Evolutionary conservation across 2,113 vertebrate genomes (phyloP), one percentile per base, ranked within the genome.

Genomic region (Ancistrus triradiatus): DNA sequence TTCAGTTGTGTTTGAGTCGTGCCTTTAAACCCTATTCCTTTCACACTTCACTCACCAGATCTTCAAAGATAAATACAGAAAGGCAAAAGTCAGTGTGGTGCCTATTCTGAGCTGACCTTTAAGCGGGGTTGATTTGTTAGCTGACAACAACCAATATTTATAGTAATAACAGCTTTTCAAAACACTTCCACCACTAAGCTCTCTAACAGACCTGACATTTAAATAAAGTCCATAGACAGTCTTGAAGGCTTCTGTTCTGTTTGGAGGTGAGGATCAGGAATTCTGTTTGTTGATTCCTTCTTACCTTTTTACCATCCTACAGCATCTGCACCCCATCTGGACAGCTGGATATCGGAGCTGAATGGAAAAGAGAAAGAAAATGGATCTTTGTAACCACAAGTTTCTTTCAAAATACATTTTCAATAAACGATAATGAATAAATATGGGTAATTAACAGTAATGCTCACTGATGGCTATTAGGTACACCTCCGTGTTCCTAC

Each of bases 241-340:
- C 6, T 38, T n/a, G n/a, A 33, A 37, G 42, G 38, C 19, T 47
- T 18, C 25, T 9, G 40, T 9, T 13, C 1, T 37, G 35, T 1
- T 7, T 40, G 35, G 19, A 28, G 22, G 7, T 11, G 15, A 28
- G 18, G 17, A n/a, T 46, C 40, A 51, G 33, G 24, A 31, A 51
- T 53, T 28, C 43, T 28, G 56, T 55, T 49, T 40, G 15, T 43
- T 48, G 21, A 7, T 35, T 27, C 3, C 6, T 6, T 44, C 75
- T 91, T 88, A 98, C 96, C 95, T 95, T 85, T 92, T 90, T 82
- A 97, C 86, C 90, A 97, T 95, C 88, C 92, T 87, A 89, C 96
- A 98, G 89, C 96, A 98, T 43, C 77, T 92, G 91, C 96, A 96
- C 91, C 95, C 96, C 96, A 98, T 98, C 90, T 96, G 94, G 91